These are phyloP conservation scores for Lasioglossum pauxillum DNA, from an alignment of 2,888 invertebrate genomes.

Conservation along the genomic window DNA sequence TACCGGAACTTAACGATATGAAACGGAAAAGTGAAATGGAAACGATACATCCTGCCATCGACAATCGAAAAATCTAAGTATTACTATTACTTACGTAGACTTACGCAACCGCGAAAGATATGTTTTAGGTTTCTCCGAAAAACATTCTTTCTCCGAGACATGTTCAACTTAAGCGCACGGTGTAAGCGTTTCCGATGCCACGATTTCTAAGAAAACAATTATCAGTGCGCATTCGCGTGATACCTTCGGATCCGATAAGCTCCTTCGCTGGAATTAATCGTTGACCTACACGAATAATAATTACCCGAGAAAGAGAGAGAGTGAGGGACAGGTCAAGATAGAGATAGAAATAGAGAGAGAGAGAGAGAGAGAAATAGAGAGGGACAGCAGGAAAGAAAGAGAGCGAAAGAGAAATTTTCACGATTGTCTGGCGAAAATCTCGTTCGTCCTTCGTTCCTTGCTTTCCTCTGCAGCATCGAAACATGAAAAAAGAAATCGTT, in stretches of 20 bases:
- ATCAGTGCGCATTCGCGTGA: conserved; percentile 37
- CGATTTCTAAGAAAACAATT: conserved; percentile 30
- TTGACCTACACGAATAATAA: conserved; percentile 47
- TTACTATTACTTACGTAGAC: conserved; percentile 20
- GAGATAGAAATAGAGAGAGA: conserved; percentile 14
- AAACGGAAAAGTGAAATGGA: background rate
- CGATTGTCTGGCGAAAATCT: conserved; percentile 17
- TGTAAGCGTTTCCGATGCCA: conserved; percentile 27
- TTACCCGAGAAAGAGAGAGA: conserved; percentile 26
- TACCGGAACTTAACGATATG: background rate
- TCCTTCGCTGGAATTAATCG: conserved; percentile 49
- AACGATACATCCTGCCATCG: background rate
- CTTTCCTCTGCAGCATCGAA: conserved; percentile 44
- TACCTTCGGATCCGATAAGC: conserved; percentile 43
- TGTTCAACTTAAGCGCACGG: conserved; percentile 21
- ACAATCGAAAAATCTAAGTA: conserved; percentile 13
- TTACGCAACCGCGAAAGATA: conserved; percentile 32
- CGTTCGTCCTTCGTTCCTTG: conserved; percentile 22
- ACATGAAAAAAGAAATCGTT: conserved; percentile 47
- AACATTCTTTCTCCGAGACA: conserved; percentile 14
- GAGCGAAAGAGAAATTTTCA: conserved; percentile 13
- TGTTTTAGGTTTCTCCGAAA: conserved; percentile 14
- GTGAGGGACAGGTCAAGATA: conserved; percentile 7
- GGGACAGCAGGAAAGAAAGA: background rate
- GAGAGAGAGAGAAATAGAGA: conserved; percentile 9